These are phyloP conservation scores for Anguilla obscura DNA, from an alignment of 2,797 vertebrate genomes.

Conservation along the genomic window DNA sequence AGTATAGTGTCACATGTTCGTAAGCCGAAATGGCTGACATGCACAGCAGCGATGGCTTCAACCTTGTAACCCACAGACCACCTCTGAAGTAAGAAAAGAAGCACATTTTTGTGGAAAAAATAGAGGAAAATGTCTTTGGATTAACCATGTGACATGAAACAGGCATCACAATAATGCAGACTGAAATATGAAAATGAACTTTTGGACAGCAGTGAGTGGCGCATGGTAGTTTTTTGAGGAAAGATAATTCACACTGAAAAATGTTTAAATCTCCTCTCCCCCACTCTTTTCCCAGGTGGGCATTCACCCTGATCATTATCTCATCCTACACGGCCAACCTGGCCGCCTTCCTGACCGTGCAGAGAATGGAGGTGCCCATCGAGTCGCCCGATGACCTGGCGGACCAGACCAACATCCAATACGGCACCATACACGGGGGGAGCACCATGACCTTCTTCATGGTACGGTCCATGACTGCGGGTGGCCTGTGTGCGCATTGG, in stretches of 20 bases:
- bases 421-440: constrained; percentile 90
- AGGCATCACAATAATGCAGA: neutral
- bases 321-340: constrained; percentile 95
- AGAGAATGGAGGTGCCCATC: constrained; percentile 92
- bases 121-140: neutral
- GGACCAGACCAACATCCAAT: constrained; percentile 93
- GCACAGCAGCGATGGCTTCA: neutral
- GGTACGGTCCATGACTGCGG: constrained; percentile 60
- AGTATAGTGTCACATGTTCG: neutral
- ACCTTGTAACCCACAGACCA: neutral
- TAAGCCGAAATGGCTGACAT: neutral
- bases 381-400: constrained; percentile 90
- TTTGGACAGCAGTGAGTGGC: neutral
- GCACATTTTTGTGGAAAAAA: neutral
- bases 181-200: neutral
- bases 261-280: neutral
- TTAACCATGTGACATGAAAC: neutral
- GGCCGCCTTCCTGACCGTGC: constrained; percentile 90
- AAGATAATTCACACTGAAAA: neutral
- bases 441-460: constrained; percentile 97
- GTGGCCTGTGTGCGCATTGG: neutral
- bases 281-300: constrained; percentile 77
- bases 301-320: constrained; percentile 94
- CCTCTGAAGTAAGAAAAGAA: neutral
- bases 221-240: neutral